A percentile compares a stretch with the other conserved stretches of the same genome.
These are phyloP conservation scores for Cettia cetti DNA, from an alignment of 2,113 vertebrate species.

Conservation along the genomic window DNA sequence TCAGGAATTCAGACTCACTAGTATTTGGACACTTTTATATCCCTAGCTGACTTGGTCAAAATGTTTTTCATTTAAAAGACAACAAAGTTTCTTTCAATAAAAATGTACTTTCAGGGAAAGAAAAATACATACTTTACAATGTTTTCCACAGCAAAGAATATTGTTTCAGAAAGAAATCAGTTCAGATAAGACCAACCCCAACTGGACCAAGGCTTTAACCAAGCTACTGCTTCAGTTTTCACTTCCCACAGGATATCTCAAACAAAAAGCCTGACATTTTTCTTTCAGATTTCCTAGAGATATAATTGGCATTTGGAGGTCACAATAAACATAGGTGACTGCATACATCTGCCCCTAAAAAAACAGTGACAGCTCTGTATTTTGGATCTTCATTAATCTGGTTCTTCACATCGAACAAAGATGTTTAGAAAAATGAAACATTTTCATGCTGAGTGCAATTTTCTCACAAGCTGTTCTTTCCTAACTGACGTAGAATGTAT, in stretches of 20 bases:
- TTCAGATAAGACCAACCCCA: neutral
- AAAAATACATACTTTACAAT: neutral
- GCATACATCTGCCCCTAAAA: neutral
- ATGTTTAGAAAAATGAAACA: neutral
- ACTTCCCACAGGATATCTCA: neutral
- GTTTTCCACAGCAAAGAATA: neutral
- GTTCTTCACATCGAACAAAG: neutral
- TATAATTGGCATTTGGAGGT: neutral
- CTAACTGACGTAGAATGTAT: neutral
- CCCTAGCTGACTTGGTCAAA: neutral
- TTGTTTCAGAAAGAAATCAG: neutral
- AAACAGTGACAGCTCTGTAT: neutral
- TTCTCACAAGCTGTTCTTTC: neutral
- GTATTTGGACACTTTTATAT: neutral
- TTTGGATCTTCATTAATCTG: neutral
- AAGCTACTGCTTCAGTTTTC: neutral
- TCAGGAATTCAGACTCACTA: neutral
- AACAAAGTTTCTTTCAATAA: neutral
- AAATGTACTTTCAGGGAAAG: neutral
- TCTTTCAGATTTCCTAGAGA: neutral
- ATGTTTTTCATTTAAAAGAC: constrained; percentile 15
- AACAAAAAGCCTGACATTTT: neutral
- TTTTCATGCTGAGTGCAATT: neutral
- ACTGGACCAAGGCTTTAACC: neutral
- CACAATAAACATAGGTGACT: neutral